Evolutionary conservation across 2,888 invertebrate genomes (phyloP), one percentile per base, ranked within the genome.

Genomic region (Nomada hirtipes): DNA sequence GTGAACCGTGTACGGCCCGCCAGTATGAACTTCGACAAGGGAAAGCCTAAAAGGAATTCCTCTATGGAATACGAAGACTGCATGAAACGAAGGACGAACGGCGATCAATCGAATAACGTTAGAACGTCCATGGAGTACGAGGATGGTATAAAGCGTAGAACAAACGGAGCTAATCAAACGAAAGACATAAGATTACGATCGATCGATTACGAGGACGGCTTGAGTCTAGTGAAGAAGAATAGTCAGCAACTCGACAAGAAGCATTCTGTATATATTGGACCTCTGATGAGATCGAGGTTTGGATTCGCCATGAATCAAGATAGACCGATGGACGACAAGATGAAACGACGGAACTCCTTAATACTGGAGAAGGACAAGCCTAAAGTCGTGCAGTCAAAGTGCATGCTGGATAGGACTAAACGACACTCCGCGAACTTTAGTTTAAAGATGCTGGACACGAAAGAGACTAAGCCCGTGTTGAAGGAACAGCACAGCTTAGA

Each of bases 401-500:
- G 84, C 59, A 64, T 80, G 3, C 74, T 89, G 57, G 92, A 93
- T 20, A 89, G 89, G 50, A 89, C 84, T 47, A 93, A 93, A 76
- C 91, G 93, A 11, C 91, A 93, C 76, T 92, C 92, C n/a, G 89
- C 88, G 42, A 92, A 84, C 76, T 92, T 90, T 64, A 87, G 86
- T 57, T 74, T 86, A 36, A 88, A 90, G 59, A 79, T 88, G 23
- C 82, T 90, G 0, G 91, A 92, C 3, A 61, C 87, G 29, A 93
- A 92, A 53, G 92, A 93, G 20, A 65, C 79, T 7, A 92, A 91
- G 74, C 88, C 83, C 36, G 91, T 87, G 47, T 89, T 92, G 55
- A 93, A 93, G 26, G 36, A 65, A 68, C 89, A 93, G 3, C 92
- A 93, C 74, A 93, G 93, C 68, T 79, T 93, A 61, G 93, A 93